Evolutionary conservation across 1,140 invertebrate species (phyloP), one percentile per base, ranked within the genome.

Genomic region (Amyelois transitella): DNA sequence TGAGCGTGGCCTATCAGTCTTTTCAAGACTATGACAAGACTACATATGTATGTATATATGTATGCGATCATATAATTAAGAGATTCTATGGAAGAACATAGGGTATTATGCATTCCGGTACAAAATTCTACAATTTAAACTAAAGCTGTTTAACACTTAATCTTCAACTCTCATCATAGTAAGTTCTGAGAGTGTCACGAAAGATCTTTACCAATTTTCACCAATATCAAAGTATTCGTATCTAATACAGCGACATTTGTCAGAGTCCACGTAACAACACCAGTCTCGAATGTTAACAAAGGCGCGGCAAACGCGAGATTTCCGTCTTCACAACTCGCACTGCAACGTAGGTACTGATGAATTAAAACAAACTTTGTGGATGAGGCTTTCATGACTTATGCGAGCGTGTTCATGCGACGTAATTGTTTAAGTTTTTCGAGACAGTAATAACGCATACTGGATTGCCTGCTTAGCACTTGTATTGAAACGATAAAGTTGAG

Each of bases 221-320:
- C 1, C 7, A 10, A 28, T 10, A 5, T 28, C 12, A 28, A 1
- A 44, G 1, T 14, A 18, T 25, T 22, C 21, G 25, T 28, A 48
- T 45, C 53, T 43, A 64, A 55, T 55, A 2, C 38, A 18, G 5
- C 22, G 1, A 18, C 53, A 44, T 55, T 51, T 64, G 38, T 47
- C 18, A 20, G 52, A 63, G 22, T 48, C 47, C 21, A 25, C 32
- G 45, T 55, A 48, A 62, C 60, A 47, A 55, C 62, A 64, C 58
- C 63, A 67, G 61, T 63, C 43, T 48, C 53, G 60, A 72, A 67
- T 64, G 67, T 60, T 75, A 72, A 77, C 69, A 75, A 77, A 67
- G 66, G 69, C 64, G 57, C 65, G 64, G 54, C 58, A 59, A 75
- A 70, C 64, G 61, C 58, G 58, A 62, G 44, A 54, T 54, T 54